Evolutionary conservation across 2,888 invertebrate species (phyloP), one percentile per base, ranked within the genome.

Genomic region (Hypselothyrea guttata): DNA sequence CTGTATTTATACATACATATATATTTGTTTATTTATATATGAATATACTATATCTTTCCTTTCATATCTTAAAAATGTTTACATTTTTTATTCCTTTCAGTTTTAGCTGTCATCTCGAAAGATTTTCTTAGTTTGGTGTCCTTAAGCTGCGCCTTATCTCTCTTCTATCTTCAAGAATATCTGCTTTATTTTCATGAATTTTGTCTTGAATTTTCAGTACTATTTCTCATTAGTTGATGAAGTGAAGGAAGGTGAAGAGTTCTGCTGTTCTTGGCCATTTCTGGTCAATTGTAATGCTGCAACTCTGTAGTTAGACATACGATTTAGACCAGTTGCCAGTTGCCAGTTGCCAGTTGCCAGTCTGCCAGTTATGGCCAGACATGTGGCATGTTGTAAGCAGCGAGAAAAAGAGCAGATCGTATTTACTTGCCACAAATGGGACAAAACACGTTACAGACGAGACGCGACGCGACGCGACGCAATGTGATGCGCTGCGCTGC

Each of bases 371-470:
- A 67, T 67, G 67, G 67, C 31, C 49, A 44, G 42, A 11, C 66
- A 66, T 67, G 47, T 66, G 64, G 58, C 68, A 68, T 52, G 48
- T 48, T 12, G 35, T 27, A 47, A 27, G 55, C 52, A 56, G 22
- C 40, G 37, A 48, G 34, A 58, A 54, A 54, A 57, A 58, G 57
- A 51, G 61, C 46, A 60, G n/a, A n/a, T n/a, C n/a, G n/a, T n/a
- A n/a, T 61, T 49, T 58, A 38, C 58, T 68, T 60, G 63, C 72
- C 77, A 55, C 75, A 75, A 75, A 75, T 77, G 77, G 73, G 31
- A 45, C 62, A 68, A 68, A 62, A 71, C 71, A 71, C 74, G 71
- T 71, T 62, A 53, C 41, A 38, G 22, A 22, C 22, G 22, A 2
- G 22, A 22, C n/a, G n/a, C n/a, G n/a, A n/a, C n/a, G n/a, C n/a